A percentile compares a stretch with the other conserved stretches of the same genome.
These are phyloP conservation scores for Tetranychus truncatus DNA, from an alignment of 2,888 invertebrate species.

Conservation along the genomic window DNA sequence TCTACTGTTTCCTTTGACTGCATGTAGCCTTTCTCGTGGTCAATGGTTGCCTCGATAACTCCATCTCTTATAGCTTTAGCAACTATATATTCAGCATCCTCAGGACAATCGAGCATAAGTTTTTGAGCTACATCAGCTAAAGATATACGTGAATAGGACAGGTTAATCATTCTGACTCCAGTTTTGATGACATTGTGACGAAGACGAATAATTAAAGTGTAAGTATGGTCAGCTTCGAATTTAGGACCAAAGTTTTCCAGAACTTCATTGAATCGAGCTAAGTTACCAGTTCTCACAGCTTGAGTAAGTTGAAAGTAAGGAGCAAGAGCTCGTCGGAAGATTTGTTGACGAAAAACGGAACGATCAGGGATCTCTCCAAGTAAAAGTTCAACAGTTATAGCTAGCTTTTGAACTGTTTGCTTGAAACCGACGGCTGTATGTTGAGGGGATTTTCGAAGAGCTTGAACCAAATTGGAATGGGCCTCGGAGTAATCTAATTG, in stretches of 20 bases:
- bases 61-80: slow-evolving; percentile 95
- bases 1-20: slow-evolving; percentile 92
- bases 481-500: slow-evolving; percentile 92
- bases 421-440: slow-evolving; percentile 95
- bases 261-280: slow-evolving; percentile 81
- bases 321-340: slow-evolving; percentile 64
- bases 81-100: slow-evolving; percentile 97
- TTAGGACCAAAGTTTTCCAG: slow-evolving; percentile 72
- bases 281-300: slow-evolving; percentile 74
- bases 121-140: slow-evolving; percentile 85
- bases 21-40: slow-evolving; percentile 88
- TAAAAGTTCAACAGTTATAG: slow-evolving; percentile 79
- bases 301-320: slow-evolving; percentile 96
- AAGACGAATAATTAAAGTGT: slow-evolving; percentile 79
- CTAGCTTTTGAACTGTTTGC: slow-evolving; percentile 85
- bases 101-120: slow-evolving; percentile 66
- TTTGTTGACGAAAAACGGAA: slow-evolving; percentile 77
- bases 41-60: slow-evolving; percentile 89
- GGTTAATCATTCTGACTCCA: slow-evolving; percentile 80
- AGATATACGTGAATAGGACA: slow-evolving; percentile 88
- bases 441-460: slow-evolving; percentile 86
- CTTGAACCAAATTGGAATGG: slow-evolving; percentile 82
- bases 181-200: slow-evolving; percentile 98
- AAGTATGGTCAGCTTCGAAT: slow-evolving; percentile 84
- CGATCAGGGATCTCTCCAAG: slow-evolving; percentile 95